Evolutionary conservation across 2,888 invertebrate genomes (phyloP).

Genomic region (Trissolcus japonicus): DNA sequence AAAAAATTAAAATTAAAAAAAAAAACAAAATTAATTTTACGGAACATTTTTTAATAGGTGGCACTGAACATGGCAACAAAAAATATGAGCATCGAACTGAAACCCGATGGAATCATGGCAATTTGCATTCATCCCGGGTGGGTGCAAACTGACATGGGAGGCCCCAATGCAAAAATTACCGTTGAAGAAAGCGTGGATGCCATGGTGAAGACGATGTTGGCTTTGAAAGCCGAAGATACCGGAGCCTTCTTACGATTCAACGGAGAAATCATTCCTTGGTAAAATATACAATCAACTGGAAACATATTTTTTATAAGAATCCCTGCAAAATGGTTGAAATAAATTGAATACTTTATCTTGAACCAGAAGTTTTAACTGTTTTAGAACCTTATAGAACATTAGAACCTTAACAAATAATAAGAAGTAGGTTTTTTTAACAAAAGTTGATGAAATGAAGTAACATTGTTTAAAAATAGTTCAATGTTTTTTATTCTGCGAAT

Average conservation of each 20-base stretch:
- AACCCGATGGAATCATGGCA: slow-evolving; percentile 85
- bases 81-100: slow-evolving; percentile 89
- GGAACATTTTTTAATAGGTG: slow-evolving; percentile 77
- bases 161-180: slow-evolving; percentile 85
- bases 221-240: slow-evolving; percentile 81
- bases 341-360: too few species aligned
- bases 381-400: too few species aligned
- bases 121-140: slow-evolving; percentile 91
- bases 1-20: too few species aligned
- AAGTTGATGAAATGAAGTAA: too few species aligned
- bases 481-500: too few species aligned
- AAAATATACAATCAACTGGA: slow-evolving; percentile 46
- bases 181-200: slow-evolving; percentile 82
- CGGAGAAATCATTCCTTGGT: slow-evolving; percentile 87
- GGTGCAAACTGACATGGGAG: slow-evolving; percentile 95
- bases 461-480: too few species aligned
- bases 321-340: too few species aligned
- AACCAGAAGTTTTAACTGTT: slow-evolving; percentile 1
- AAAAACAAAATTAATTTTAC: not conserved
- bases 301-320: slow-evolving; percentile 3
- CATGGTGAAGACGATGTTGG: slow-evolving; percentile 82
- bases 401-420: too few species aligned
- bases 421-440: too few species aligned
- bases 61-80: slow-evolving; percentile 92
- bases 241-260: slow-evolving; percentile 88